Percentiles rank a stretch among this genome's conserved stretches.
Conservation (phyloP, 2,113 vertebrate genomes). For the Microtus montanus region DNA sequence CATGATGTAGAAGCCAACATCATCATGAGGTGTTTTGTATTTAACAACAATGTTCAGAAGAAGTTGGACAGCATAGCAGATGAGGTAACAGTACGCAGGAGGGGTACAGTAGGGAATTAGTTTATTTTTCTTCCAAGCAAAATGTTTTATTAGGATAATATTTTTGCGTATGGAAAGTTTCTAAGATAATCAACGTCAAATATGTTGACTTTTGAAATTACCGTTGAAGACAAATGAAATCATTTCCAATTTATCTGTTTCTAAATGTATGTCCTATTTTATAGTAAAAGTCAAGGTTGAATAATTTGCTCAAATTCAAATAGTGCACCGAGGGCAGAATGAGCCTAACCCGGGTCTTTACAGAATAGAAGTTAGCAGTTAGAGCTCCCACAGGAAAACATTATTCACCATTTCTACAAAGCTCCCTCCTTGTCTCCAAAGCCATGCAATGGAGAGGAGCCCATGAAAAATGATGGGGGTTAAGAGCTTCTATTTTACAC, state of each 20-base stretch:
- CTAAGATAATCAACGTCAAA: neutral
- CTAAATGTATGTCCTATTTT: neutral
- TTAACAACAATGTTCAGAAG: neutral
- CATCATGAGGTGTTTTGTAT: neutral
- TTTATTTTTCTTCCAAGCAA: constrained; percentile 27
- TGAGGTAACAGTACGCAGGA: neutral
- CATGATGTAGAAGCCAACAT: neutral
- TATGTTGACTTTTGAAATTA: neutral
- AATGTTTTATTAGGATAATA: neutral
- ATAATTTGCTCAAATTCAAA: neutral
- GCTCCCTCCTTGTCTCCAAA: neutral
- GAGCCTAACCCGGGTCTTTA: neutral
- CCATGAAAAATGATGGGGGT: neutral
- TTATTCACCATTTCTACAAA: neutral
- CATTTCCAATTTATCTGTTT: constrained; percentile 8
- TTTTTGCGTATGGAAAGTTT: neutral
- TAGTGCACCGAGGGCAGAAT: neutral
- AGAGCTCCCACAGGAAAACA: neutral
- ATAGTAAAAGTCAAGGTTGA: neutral
- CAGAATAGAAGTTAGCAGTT: neutral
- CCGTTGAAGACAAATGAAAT: neutral
- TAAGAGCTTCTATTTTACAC: constrained; percentile 49
- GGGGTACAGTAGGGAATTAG: neutral
- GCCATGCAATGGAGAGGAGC: neutral
- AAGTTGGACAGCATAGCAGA: neutral